These are phyloP conservation scores for Cotesia glomerata DNA, from an alignment of 1,140 invertebrate genomes.

Conservation along the genomic window DNA sequence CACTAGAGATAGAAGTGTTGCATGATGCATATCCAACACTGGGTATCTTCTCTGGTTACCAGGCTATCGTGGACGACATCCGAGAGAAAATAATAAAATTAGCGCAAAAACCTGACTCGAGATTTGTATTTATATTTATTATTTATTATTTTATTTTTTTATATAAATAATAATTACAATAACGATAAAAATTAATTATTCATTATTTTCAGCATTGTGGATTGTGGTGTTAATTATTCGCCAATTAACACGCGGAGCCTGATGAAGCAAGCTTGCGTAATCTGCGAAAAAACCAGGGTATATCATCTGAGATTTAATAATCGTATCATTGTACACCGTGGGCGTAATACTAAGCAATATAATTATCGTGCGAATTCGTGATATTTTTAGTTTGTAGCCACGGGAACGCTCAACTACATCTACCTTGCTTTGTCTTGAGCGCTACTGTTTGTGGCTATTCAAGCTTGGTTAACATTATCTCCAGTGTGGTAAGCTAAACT, in stretches of 20 bases:
- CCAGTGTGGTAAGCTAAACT: conserved; percentile 5
- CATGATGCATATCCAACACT: conserved; percentile 10
- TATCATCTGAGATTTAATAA: conserved; percentile 37
- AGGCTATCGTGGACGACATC: too few species aligned
- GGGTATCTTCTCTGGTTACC: not conserved
- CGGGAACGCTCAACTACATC: not conserved
- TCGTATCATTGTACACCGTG: conserved; percentile 32
- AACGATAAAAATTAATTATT: too few species aligned
- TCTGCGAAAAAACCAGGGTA: not conserved
- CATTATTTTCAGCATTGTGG: not conserved
- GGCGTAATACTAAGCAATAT: not conserved
- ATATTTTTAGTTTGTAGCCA: conserved; percentile 17
- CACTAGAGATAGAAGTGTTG: not conserved
- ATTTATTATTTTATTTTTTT: not conserved
- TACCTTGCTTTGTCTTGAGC: too few species aligned
- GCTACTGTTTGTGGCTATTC: not conserved
- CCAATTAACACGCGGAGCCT: conserved; percentile 13
- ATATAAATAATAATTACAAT: too few species aligned
- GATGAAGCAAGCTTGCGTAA: conserved; percentile 19
- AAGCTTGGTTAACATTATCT: not conserved
- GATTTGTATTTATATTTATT: not conserved
- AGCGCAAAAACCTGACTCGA: not conserved
- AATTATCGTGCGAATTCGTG: conserved; percentile 41
- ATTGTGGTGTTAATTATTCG: conserved; percentile 9
- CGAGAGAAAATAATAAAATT: too few species aligned